These are phyloP conservation scores for Cranoglanis bouderius DNA, from an alignment of 2,113 vertebrate genomes.

Conservation along the genomic window DNA sequence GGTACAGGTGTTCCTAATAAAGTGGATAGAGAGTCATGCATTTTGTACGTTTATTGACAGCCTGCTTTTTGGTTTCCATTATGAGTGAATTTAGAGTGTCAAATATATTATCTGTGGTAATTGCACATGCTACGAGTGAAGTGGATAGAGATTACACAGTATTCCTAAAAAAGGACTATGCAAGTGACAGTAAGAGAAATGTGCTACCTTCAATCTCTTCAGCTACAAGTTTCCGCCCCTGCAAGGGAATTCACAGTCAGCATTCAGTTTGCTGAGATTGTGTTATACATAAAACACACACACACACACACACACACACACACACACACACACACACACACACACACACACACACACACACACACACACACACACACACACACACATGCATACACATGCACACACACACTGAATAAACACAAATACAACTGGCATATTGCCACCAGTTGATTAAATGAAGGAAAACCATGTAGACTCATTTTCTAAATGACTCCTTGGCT, in stretches of 20 bases:
- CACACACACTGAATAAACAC: not conserved
- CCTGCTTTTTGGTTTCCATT: not conserved
- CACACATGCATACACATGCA: not conserved
- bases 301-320: not conserved
- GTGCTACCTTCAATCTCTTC: conserved; percentile 74
- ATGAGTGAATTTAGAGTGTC: not conserved
- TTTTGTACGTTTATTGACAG: not conserved
- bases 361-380: not conserved
- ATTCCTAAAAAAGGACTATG: not conserved
- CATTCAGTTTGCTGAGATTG: not conserved
- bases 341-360: not conserved
- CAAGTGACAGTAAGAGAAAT: not conserved
- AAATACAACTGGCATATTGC: not conserved
- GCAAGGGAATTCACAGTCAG: conserved; percentile 47
- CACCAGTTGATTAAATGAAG: not conserved
- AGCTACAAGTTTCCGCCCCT: conserved; percentile 63
- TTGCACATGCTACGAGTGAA: not conserved
- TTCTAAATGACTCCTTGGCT: not conserved
- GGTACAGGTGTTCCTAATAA: not conserved
- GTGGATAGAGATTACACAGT: not conserved
- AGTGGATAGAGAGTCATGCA: not conserved
- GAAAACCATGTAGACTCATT: not conserved
- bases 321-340: not conserved
- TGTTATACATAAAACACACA: not conserved
- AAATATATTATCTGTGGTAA: not conserved